Base-by-base conservation (phyloP, 2,888 invertebrate species). In the Camptogramma bilineatum region DNA sequence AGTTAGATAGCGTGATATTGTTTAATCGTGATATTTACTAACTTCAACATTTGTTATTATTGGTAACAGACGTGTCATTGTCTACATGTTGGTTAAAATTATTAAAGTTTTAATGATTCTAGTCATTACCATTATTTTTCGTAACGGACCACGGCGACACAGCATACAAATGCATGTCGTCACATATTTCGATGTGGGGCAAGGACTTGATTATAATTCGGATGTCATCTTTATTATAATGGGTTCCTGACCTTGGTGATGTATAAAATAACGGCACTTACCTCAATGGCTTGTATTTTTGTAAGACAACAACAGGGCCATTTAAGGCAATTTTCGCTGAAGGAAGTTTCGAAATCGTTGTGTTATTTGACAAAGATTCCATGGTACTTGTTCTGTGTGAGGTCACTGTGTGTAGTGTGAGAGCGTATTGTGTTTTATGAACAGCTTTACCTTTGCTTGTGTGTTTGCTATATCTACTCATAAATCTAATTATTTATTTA, bases 191-290 rank as follows among this genome's bases (percentile, higher is more conserved):
- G 64, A 73, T 70, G 31, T 76, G 48, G 79, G 64, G 75, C 83
- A 79, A 82, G 83, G 83, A 69, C 69, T 67, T 31, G 39, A 75
- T 79, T 82, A 77, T 75, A 64, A 74, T 72, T 76, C 59, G 60
- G 34, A 46, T 31, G 52, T 31, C 42, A 51, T 61, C 57, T 62
- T 65, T 18, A 59, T 58, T 60, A 61, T 62, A 53, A 61, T 66
- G 47, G 58, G 62, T 55, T 31, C 42, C 62, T 68, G 51, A 66
- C 62, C 69, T 68, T 63, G 52, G n/a, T 24, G 48, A 34, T 31
- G n/a, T 39, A 46, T 51, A 61, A 54, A 50, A 44, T 50, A 50
- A 39, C 7, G 28, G 13, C 17, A 44, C 16, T 44, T 44, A 16
- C 44, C 17, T 16, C 44, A 8, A 44, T 17, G 17, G 10, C 34